phyloP scores from a whole-genome alignment of 2,113 vertebrate species.

The Chaetura pelagica region DNA sequence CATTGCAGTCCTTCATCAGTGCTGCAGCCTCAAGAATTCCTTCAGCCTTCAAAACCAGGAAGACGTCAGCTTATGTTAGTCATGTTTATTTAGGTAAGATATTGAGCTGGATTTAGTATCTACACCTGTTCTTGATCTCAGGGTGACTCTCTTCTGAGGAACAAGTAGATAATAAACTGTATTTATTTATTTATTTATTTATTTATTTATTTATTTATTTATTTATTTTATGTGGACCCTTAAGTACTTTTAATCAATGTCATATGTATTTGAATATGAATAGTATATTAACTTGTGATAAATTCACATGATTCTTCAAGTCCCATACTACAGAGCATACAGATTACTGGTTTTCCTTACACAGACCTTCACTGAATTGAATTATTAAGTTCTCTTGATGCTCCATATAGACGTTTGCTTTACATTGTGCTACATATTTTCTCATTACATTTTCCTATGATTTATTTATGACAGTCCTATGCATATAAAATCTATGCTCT shows the following conservation, averaged over 20 bases:
- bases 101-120: neutral
- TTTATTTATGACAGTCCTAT: conserved; percentile 77
- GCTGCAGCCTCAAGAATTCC: neutral
- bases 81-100: neutral
- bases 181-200: neutral
- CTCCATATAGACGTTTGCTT: conserved; percentile 58
- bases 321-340: conserved; percentile 18
- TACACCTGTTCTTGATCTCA: neutral
- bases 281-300: conserved; percentile 44
- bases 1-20: neutral
- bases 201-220: neutral
- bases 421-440: conserved; percentile 73
- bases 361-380: conserved; percentile 60
- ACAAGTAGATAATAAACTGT: neutral
- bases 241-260: neutral
- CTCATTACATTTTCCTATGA: conserved; percentile 72
- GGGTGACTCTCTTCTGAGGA: neutral
- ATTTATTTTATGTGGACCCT: neutral
- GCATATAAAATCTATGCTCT: conserved; percentile 67
- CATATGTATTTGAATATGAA: conserved; percentile 47
- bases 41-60: neutral
- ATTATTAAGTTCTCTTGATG: conserved; percentile 69
- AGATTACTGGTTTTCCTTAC: conserved; percentile 52
- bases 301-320: conserved; percentile 35
- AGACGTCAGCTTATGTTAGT: accelerated